Percentiles rank a stretch among this genome's conserved stretches.
These are phyloP conservation scores for Varanus salvator DNA, from an alignment of 2,113 vertebrate species.

Conservation along the genomic window DNA sequence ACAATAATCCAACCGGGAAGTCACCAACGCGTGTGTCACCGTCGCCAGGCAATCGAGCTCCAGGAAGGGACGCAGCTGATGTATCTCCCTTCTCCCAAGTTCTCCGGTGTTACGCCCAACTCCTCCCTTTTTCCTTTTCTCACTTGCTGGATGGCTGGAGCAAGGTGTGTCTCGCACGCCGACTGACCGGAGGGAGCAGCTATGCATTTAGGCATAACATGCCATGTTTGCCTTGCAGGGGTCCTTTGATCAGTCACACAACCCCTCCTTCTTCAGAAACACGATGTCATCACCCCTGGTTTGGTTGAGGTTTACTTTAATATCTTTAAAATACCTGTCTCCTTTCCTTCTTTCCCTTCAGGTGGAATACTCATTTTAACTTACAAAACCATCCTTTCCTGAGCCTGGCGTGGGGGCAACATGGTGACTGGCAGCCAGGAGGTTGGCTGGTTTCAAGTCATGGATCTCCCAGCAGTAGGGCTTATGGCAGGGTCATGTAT, in stretches of 20 bases:
- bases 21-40: too few species aligned
- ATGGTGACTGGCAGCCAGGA: background rate
- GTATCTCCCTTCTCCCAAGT: background rate
- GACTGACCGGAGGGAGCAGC: background rate
- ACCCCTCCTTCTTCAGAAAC: too few species aligned
- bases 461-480: background rate
- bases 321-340: background rate
- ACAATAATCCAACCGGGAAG: too few species aligned
- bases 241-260: too few species aligned
- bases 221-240: background rate
- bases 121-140: background rate
- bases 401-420: too few species aligned
- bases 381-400: background rate
- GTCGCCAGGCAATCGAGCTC: too few species aligned
- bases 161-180: background rate
- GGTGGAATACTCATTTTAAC: conserved; percentile 1
- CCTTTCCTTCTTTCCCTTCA: background rate
- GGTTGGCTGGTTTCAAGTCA: background rate
- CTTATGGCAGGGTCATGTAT: background rate
- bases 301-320: background rate
- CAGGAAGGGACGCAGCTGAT: too few species aligned
- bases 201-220: background rate
- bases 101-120: background rate
- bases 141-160: background rate
- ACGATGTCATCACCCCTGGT: too few species aligned